A percentile compares a stretch with the other conserved stretches of the same genome.
phyloP scores from a whole-genome alignment of 2,888 invertebrate species.

The Acanthosepion pharaonis region DNA sequence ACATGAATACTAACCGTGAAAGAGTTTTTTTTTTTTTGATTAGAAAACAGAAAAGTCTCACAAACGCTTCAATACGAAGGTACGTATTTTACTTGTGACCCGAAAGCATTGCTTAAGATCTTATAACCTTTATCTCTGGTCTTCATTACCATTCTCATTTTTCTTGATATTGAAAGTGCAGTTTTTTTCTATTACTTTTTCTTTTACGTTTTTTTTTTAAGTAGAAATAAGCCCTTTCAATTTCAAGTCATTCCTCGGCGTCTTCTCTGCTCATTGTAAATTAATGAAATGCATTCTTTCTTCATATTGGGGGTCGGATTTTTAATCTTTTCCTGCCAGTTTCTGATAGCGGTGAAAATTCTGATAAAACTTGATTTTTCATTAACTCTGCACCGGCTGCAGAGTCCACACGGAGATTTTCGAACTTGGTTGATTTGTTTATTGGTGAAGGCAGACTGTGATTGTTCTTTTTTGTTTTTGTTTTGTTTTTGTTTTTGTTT shows the following conservation, averaged over 20 bases:
- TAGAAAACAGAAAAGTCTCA: neutral
- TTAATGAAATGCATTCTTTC: conserved; percentile 33
- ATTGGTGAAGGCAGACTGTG: neutral
- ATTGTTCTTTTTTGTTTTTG: too few relatives aligned
- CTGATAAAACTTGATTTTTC: neutral
- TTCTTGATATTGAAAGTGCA: neutral
- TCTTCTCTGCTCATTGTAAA: neutral
- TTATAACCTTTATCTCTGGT: neutral
- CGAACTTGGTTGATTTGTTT: neutral
- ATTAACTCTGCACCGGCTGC: neutral
- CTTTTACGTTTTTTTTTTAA: neutral
- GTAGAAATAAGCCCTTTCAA: neutral
- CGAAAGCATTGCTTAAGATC: neutral
- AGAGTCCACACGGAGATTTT: conserved; percentile 10
- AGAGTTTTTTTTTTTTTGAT: neutral
- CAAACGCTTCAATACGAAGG: neutral
- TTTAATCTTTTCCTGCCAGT: neutral
- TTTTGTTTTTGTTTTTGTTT: too few relatives aligned
- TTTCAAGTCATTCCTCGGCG: neutral
- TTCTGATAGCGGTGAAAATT: conserved; percentile 9
- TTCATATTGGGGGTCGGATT: neutral
- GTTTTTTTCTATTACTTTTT: neutral
- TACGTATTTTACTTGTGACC: neutral
- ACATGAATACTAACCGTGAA: neutral
- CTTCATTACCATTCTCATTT: neutral